Base-by-base conservation (phyloP, 2,888 invertebrate species). In the Drosophila nr. perissopoda region DNA sequence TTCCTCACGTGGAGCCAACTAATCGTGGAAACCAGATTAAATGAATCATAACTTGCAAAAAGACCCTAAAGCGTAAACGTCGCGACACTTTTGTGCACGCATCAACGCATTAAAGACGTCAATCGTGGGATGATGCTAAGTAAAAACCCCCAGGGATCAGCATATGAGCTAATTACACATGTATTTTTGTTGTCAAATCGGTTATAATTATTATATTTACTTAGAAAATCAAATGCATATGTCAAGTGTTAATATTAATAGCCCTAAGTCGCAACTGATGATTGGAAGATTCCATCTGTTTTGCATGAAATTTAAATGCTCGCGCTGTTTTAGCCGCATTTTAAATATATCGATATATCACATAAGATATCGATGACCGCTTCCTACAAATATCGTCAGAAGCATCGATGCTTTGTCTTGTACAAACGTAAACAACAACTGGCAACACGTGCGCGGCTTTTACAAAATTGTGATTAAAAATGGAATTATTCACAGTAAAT, bases 401-500 rank as follows among this genome's bases (percentile, higher is more conserved):
- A 16, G 33, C 46, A 78, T 78, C 77, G 79, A 74, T 79, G 34
- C 60, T 18, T 18, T 13, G 21, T 49, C 18, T 33, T 34, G 52
- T 29, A 5, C 72, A 83, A 79, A 81, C 70, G 51, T 82, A 83
- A 86, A 86, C 85, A 86, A 86, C 85, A 88, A 65, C 54, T 58
- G 33, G 31, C 69, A 82, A 81, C 89, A 87, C 84, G 88, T 89
- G 87, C 70, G 66, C 53, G 58, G 42, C 21, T 40, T 58, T 72
- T 64, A 46, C 25, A 62, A 58, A 59, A 34, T 59, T n/a, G 4
- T 34, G 34, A 65, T 31, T 56, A 31, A 74, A 74, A 79, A 96
- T 96, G 96, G 96, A 96, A 93, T 94, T 96, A 79, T 96, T 96
- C 91, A 94, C 96, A 74, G 94, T 96, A 61, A 95, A 96, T 89